Percentiles rank a stretch among this genome's conserved stretches.
These are phyloP conservation scores for Phyllostomus hastatus DNA, from an alignment of 2,113 vertebrate species.

Conservation along the genomic window DNA sequence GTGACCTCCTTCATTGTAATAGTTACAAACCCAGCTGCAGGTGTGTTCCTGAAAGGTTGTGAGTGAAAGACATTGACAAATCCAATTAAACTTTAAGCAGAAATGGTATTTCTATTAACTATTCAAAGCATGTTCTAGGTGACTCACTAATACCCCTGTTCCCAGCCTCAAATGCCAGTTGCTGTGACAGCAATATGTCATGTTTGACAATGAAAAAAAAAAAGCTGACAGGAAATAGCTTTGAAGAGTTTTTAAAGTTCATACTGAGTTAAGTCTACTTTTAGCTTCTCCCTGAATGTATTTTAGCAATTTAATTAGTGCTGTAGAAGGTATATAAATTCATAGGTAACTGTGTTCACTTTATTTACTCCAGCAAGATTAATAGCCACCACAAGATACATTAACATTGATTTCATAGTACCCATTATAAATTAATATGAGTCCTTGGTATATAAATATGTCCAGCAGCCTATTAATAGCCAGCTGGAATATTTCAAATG, in stretches of 20 bases:
- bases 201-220: slow-evolving; percentile 25
- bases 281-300: slow-evolving; percentile 36
- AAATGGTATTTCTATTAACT: background rate
- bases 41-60: background rate
- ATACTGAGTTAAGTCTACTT: background rate
- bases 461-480: slow-evolving; percentile 46
- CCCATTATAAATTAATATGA: slow-evolving; percentile 56
- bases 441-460: slow-evolving; percentile 63
- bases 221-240: background rate
- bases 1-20: background rate
- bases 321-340: slow-evolving; percentile 48
- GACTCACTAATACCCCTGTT: background rate
- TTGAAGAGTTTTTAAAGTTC: background rate
- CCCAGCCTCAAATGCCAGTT: slow-evolving; percentile 37
- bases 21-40: background rate
- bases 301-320: slow-evolving; percentile 53
- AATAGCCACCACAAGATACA: slow-evolving; percentile 51
- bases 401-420: slow-evolving; percentile 75
- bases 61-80: background rate
- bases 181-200: slow-evolving; percentile 35
- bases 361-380: slow-evolving; percentile 74
- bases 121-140: background rate
- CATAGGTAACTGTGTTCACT: slow-evolving; percentile 65
- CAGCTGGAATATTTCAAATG: slow-evolving; percentile 54
- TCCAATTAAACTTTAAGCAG: background rate